Evolutionary conservation across 2,797 vertebrate genomes (phyloP).

Genomic region (Pseudochromis fuscus): DNA sequence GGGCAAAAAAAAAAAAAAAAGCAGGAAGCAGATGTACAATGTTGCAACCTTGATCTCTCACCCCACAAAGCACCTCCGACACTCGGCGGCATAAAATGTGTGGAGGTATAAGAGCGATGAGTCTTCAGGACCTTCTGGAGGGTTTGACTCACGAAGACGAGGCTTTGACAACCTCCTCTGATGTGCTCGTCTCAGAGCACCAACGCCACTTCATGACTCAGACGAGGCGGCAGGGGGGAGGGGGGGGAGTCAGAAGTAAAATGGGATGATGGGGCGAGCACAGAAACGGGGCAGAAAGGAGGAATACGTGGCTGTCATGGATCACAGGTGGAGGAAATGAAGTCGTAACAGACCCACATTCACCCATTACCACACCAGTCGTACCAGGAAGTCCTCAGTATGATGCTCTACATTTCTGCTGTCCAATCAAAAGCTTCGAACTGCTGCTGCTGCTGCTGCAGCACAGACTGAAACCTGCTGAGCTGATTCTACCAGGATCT

Average conservation of each 20-base stretch:
- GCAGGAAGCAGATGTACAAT: conserved; percentile 38
- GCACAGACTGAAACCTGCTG: no score
- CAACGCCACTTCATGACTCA: conserved; percentile 60
- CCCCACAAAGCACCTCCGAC: conserved; percentile 32
- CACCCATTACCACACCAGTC: conserved; percentile 38
- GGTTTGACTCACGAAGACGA: conserved; percentile 45
- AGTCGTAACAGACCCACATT: conserved; percentile 56
- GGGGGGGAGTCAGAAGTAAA: conserved; percentile 41
- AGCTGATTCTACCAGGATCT: no score
- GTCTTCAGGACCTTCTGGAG: conserved; percentile 47
- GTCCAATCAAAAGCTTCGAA: neutral
- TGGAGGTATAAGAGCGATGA: conserved; percentile 39
- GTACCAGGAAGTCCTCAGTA: conserved; percentile 2
- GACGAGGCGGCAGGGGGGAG: conserved; percentile 25
- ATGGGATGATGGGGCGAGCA: conserved; percentile 49
- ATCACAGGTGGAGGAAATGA: conserved; percentile 67
- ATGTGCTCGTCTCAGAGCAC: conserved; percentile 48
- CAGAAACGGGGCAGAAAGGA: conserved; percentile 38
- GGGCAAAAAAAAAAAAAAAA: conserved; percentile 16
- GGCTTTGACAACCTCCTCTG: no score
- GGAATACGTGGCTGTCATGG: conserved; percentile 60
- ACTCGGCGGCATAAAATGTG: conserved; percentile 38
- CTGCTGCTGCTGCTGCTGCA: no score
- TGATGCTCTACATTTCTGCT: neutral
- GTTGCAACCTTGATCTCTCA: conserved; percentile 50